A percentile compares a stretch with the other conserved stretches of the same genome.
These are phyloP conservation scores for Fopius arisanus DNA, from an alignment of 1,140 invertebrate species.

Conservation along the genomic window DNA sequence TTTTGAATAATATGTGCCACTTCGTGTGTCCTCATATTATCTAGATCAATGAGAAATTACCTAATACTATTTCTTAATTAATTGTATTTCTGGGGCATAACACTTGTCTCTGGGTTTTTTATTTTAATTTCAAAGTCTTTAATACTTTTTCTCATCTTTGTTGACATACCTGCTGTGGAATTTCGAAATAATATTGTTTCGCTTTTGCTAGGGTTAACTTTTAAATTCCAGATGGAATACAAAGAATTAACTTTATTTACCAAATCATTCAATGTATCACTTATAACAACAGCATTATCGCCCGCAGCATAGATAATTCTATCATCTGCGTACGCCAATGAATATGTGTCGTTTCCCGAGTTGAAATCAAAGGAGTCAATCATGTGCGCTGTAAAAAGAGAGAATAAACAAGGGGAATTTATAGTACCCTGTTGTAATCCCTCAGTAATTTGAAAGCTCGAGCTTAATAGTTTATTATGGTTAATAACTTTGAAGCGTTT, in stretches of 20 bases:
- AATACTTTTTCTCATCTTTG: neutral
- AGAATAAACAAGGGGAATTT: constrained; percentile 32
- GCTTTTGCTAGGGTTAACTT: constrained; percentile 16
- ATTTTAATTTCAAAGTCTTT: constrained; percentile 9
- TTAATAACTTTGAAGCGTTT: neutral
- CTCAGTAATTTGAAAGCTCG: neutral
- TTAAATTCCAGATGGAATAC: constrained; percentile 24
- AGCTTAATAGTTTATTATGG: neutral
- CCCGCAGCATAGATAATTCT: constrained; percentile 3
- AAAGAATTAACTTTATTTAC: constrained; percentile 5
- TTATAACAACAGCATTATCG: neutral
- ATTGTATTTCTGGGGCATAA: no score
- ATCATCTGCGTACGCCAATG: constrained; percentile 29
- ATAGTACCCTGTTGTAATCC: constrained; percentile 34
- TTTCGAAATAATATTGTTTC: constrained; percentile 30
- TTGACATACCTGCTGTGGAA: neutral
- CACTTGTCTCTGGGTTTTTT: neutral
- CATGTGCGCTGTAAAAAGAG: no score
- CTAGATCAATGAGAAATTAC: no score
- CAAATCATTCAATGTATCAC: constrained; percentile 19
- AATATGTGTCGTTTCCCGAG: neutral
- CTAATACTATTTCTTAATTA: no score
- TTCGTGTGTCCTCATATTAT: no score
- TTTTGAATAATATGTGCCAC: no score
- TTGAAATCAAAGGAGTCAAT: constrained; percentile 13